Base-by-base conservation (phyloP, 2,888 invertebrate genomes). In the Pachycephus smyrnensis region DNA sequence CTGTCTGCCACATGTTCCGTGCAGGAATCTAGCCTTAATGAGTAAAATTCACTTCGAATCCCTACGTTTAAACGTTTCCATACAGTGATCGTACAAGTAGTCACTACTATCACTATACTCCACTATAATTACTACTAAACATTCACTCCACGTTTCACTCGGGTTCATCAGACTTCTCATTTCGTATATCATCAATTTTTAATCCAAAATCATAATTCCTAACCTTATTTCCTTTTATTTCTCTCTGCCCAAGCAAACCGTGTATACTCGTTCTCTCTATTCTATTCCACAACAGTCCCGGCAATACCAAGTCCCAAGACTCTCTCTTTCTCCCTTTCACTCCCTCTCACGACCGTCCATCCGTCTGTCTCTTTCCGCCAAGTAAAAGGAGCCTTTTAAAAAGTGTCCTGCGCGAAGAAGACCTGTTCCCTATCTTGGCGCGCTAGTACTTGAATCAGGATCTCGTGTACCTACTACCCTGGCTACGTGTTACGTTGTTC, bases 21-120 rank as follows among this genome's bases (percentile, higher is more conserved):
- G 89, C 89, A 89, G 88, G 89, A 89, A 89, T 90, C 90, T 90
- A 89, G 87, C 83, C 88, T 89, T 90, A 90, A 90, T 90, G 90
- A 90, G 88, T 89, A 90, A 90, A 90, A 89, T 88, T 88, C 86
- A 85, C 86, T 55, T 68, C 30, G 12, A 71, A 71, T 23, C 71
- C 69, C 15, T 30, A 6, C 15, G 30, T 15, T 30, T 23, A 12
- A 30, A 32, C 11, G 12, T 31, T 31, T 23, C 11, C 55, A 55
- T 23, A 23, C 2, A 55, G 1, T 23, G 23, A 23, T 31, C 71
- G n/a, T 71, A 55, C 55, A 23, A 6, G 68, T 68, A 31, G n/a
- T 31, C 71, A 3, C 71, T 71, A 6, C 11, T 71, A 71, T 33
- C 71, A 15, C 71, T 33, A 30, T 33, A 33, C 33, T 31, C 30